A percentile compares a stretch with the other conserved stretches of the same genome.
These are phyloP conservation scores for Fulmarus glacialis DNA, from an alignment of 2,113 vertebrate species.

Conservation along the genomic window DNA sequence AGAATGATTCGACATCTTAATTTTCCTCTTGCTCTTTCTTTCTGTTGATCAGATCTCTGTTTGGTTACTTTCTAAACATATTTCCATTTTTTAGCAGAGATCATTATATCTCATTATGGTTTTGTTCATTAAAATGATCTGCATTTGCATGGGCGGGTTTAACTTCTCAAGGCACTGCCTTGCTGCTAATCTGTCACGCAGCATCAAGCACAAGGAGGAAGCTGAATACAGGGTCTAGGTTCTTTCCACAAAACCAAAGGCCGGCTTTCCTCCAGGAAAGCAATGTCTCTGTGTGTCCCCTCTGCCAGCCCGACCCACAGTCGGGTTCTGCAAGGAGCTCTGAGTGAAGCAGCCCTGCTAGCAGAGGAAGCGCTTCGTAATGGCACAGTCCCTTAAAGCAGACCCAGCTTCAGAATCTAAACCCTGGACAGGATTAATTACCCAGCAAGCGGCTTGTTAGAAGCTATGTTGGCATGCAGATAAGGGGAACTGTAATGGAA, in stretches of 20 bases:
- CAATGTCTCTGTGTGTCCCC: rapidly evolving
- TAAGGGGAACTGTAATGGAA: conserved; percentile 68
- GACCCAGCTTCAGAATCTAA: conserved; percentile 32
- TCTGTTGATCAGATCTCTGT: not conserved
- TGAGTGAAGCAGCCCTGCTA: not conserved
- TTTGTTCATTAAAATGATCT: not conserved
- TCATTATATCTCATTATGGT: not conserved
- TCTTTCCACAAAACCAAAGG: not conserved
- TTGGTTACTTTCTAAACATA: not conserved
- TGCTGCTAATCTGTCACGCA: not conserved
- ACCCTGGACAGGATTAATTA: conserved; percentile 71
- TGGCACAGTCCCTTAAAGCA: conserved; percentile 13
- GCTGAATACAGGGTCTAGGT: not conserved
- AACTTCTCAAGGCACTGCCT: not conserved
- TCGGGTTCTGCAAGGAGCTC: not conserved
- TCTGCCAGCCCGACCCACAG: not conserved
- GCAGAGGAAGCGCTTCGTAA: not conserved
- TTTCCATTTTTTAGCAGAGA: not conserved
- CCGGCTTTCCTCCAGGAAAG: not conserved
- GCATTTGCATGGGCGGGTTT: not conserved
- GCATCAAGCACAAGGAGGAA: not conserved
- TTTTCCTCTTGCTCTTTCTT: not conserved
- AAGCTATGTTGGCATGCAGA: conserved; percentile 60
- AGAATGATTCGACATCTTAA: not conserved
- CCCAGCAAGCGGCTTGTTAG: conserved; percentile 69